Conservation (phyloP, 2,888 invertebrate species). For the Glaucopsyche alexis region DNA sequence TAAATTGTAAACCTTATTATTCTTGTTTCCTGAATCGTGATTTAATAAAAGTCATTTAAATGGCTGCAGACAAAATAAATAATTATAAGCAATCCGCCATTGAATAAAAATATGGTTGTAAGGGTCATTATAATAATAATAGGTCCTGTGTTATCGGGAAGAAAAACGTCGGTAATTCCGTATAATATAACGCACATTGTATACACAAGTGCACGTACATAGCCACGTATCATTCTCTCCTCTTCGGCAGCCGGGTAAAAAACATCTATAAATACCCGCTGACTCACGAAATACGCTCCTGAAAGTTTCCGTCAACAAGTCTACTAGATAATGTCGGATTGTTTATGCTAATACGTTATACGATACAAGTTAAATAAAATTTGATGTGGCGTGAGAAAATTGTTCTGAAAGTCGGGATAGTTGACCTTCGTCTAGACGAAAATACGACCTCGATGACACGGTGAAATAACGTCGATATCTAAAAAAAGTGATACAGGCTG, state of each 20-base stretch:
- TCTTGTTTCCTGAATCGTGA: too few relatives aligned
- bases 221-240: background rate
- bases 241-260: constrained; percentile 24
- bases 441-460: background rate
- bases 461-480: background rate
- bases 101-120: too few relatives aligned
- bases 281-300: constrained; percentile 34
- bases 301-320: constrained; percentile 32
- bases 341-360: constrained; percentile 18
- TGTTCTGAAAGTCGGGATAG: background rate
- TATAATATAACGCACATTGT: background rate
- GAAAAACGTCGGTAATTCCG: background rate
- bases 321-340: constrained; percentile 26
- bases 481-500: background rate
- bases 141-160: too few relatives aligned
- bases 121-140: too few relatives aligned
- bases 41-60: too few relatives aligned
- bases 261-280: constrained; percentile 35
- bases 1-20: too few relatives aligned
- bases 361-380: constrained; percentile 17
- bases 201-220: background rate
- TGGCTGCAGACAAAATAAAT: too few relatives aligned
- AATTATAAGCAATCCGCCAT: too few relatives aligned
- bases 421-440: constrained; percentile 13
- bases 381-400: constrained; percentile 9